Base-by-base conservation (phyloP, 2,797 vertebrate species). In the Tauraco hartlaubi region DNA sequence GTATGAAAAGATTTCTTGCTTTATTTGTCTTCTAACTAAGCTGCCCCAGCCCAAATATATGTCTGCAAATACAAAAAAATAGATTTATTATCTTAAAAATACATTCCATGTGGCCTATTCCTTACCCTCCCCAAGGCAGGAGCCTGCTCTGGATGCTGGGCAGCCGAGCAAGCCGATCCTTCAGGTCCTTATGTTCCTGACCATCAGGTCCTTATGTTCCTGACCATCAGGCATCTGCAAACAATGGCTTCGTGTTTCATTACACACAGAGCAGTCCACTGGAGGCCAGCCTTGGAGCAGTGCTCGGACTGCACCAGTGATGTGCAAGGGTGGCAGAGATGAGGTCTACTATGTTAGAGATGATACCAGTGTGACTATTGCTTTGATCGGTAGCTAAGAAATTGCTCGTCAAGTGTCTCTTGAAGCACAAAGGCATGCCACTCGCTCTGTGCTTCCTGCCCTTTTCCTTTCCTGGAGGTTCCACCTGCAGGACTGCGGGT, bases 21-120 rank as follows among this genome's bases (percentile, higher is more conserved):
- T 94, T 95, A 61, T 64, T 92, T 87, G 84, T 96, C 92, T 92
- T 81, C 84, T 90, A 97, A 94, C 85, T 96, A 92, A 75, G 87
- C 85, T 96, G 94, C 90, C 88, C 96, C 77, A 90, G 72, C 95
- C 91, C 97, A 97, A 96, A 91, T 96, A 89, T 93, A 96, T 94
- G 96, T 98, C 97, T 97, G 97, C 97, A 94, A 97, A 98, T 98
- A 98, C 97, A 98, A 98, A 98, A 98, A 98, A 98, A 98, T 97
- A 98, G 92, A 98, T 97, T 98, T 97, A 96, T 97, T 98, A 87
- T 98, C 91, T 98, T 98, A 98, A 98, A 98, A 98, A 98, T 98
- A 98, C 97, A 98, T 98, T 98, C 98, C 98, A 91, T 96, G 93
- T 96, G 97, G 95, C 97, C 79, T 85, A 39, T 39, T 39, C 39